Base-by-base conservation (phyloP, 2,797 vertebrate genomes). In the Coreius guichenoti region DNA sequence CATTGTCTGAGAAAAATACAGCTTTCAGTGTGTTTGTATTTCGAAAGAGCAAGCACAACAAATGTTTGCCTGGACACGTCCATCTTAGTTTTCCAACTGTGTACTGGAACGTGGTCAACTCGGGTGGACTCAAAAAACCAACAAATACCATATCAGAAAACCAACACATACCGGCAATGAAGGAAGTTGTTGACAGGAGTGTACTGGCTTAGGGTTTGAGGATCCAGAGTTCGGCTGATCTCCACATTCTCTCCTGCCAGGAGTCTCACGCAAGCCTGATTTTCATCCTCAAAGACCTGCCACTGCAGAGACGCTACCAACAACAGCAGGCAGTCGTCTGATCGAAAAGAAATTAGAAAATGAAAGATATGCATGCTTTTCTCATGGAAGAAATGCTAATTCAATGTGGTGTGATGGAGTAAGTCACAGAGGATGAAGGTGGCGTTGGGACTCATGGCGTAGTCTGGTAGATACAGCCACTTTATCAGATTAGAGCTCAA, bases 381-480 rank as follows among this genome's bases (percentile, higher is more conserved):
- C 14, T 33, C 58, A 26, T 19, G 47, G 6, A 73, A 17, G 5
- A 47, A 39, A 8, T 68, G 21, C 8, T 61, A 56, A 80, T 12
- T 61, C 11, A 54, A 3, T 75, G 65, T 73, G 54, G 47, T 5
- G 31, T 79, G n/a, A 82, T 74, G 43, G 13, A 31, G 5, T 36
- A 47, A 93, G 94, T 94, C 91, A 95, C 95, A 93, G 77, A 97
- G 90, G 67, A 96, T 94, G 90, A 96, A 96, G 70, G 68, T 90
- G 82, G 95, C 93, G 88, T 95, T 91, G 0, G 94, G 94, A 33
- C 77, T 91, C 93, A 94, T 96, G 84, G 94, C 94, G 76, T 95
- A 96, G 91, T 96, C 95, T 1, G 96, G 95, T 67, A 97, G 90
- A 89, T 93, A 96, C 82, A 97, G 92, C 96, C 94, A 95, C 89